phyloP scores from a whole-genome alignment of 2,113 vertebrate genomes.

The Oreochromis niloticus region DNA sequence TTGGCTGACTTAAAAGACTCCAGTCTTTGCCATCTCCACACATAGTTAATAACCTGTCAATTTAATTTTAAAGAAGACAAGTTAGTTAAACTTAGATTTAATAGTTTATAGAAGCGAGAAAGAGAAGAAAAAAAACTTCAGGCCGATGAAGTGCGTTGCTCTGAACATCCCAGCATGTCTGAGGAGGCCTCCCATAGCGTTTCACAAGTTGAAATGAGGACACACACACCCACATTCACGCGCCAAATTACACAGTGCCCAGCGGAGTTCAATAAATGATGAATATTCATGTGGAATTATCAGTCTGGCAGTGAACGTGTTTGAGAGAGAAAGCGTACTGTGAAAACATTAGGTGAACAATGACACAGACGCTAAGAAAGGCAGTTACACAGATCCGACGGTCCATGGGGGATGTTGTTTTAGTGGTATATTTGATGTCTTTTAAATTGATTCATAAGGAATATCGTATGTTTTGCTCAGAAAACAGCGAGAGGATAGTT shows the following conservation, averaged over 20 bases:
- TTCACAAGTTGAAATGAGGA: slow-evolving; percentile 34
- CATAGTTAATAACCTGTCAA: not conserved
- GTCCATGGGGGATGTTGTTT: not conserved
- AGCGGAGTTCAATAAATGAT: not conserved
- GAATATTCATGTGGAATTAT: slow-evolving; percentile 37
- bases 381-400: not conserved
- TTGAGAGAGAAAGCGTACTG: not conserved
- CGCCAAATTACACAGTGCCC: not conserved
- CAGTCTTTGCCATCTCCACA: not conserved
- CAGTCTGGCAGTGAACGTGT: not conserved
- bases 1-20: not conserved
- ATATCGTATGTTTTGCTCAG: not conserved
- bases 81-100: not conserved
- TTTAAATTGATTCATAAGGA: not conserved
- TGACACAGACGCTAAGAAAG: not conserved
- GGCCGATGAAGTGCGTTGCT: not conserved
- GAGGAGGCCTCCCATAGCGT: not conserved
- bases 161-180: slow-evolving; percentile 15
- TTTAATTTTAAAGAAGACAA: not conserved
- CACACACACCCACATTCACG: not conserved
- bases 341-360: not conserved
- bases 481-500: not conserved
- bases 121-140: not conserved
- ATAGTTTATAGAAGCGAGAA: not conserved
- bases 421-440: not conserved